A percentile compares a stretch with the other conserved stretches of the same genome.
phyloP scores from a whole-genome alignment of 2,888 invertebrate species.

The Rhyacophila evoluta region DNA sequence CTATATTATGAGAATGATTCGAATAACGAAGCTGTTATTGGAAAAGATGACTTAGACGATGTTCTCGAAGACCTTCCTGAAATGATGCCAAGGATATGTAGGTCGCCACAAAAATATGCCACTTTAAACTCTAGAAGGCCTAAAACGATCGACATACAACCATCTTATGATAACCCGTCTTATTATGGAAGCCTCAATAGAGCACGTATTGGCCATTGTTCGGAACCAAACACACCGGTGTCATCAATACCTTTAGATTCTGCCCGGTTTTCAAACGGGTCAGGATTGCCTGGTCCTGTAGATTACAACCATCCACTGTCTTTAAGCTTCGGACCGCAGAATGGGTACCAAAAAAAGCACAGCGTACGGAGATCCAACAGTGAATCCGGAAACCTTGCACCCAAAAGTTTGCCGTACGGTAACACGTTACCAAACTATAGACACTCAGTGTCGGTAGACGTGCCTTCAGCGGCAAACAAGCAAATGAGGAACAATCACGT shows the following conservation, averaged over 20 bases:
- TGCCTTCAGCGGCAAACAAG: slow-evolving; percentile 60
- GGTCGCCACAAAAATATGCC: slow-evolving; percentile 68
- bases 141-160: slow-evolving; percentile 66
- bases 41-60: slow-evolving; percentile 63
- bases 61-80: slow-evolving; percentile 67
- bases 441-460: slow-evolving; percentile 68
- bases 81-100: slow-evolving; percentile 67
- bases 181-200: slow-evolving; percentile 65
- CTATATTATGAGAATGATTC: slow-evolving; percentile 58
- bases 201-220: slow-evolving; percentile 66
- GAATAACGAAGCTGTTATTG: slow-evolving; percentile 60
- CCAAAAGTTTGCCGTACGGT: slow-evolving; percentile 6
- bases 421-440: slow-evolving; percentile 63
- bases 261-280: not conserved
- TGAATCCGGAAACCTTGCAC: slow-evolving; percentile 65
- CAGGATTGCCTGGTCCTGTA: slow-evolving; percentile 60
- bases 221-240: slow-evolving; percentile 68
- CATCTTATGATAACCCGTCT: slow-evolving; percentile 60
- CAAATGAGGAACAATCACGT: slow-evolving; percentile 60
- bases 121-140: slow-evolving; percentile 67
- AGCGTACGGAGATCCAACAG: slow-evolving; percentile 66
- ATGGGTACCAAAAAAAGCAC: slow-evolving; percentile 67
- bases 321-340: slow-evolving; percentile 64
- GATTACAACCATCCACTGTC: slow-evolving; percentile 58
- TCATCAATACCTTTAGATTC: slow-evolving; percentile 50